Base-by-base conservation (phyloP, 2,888 invertebrate species). In the Odontomyia ornata region DNA sequence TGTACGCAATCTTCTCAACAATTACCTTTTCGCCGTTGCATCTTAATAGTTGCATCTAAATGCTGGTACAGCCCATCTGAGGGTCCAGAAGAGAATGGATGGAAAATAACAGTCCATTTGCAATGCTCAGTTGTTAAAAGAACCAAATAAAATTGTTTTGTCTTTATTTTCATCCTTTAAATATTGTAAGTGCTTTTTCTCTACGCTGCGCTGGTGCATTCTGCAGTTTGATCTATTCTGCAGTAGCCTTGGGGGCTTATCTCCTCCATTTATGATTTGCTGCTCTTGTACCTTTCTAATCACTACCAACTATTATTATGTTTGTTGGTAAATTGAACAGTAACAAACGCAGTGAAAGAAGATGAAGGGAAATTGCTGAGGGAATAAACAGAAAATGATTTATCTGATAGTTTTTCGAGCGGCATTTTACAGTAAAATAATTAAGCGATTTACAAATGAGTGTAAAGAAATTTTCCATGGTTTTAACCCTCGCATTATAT, bases 361-460 rank as follows among this genome's bases (percentile, higher is more conserved):
- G 56, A 46, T 21, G 56, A 57, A 57, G 60, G 43, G 73, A 36
- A 73, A 46, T 69, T 43, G 23, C 9, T 18, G 21, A 73, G 75
- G 69, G 56, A 76, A 76, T 76, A 76, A 76, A 69, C 36, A 57
- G 76, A 71, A 69, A 65, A 76, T 76, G 76, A 76, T 76, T 76
- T 76, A 76, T 76, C 23, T 67, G 30, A 60, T 67, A 78, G 76
- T 75, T 64, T 76, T 23, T 73, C 47, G 21, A 36, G 57, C 3
- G 36, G 52, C 30, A 71, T 75, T 76, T 77, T 78, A 77, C 67
- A 64, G 64, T 15, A 71, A 78, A 78, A 78, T 77, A 77, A 78
- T 78, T 77, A 78, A 78, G 78, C 57, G 71, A 78, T 78, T 77
- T 75, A 60, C 65, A 77, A 77, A 71, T 77, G 71, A 13, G 13